These are phyloP conservation scores for Limosa lapponica DNA, from an alignment of 2,797 vertebrate species.

Conservation along the genomic window DNA sequence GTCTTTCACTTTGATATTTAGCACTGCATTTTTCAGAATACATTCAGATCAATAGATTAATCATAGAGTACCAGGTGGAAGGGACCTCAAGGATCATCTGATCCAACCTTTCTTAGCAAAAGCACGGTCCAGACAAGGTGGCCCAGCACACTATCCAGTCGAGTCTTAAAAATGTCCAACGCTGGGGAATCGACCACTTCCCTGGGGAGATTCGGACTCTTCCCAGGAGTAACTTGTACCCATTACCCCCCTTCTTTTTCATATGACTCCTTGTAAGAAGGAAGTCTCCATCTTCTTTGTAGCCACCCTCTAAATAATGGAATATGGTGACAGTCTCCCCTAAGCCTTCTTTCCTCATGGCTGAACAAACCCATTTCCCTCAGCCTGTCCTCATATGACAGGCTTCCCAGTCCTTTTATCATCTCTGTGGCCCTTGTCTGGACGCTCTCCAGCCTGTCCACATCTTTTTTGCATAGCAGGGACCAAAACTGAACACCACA, in stretches of 20 bases:
- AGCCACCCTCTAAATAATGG: neutral
- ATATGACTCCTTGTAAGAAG: neutral
- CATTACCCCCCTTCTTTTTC: neutral
- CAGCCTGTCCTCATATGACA: neutral
- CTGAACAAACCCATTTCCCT: neutral
- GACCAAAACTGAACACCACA: neutral
- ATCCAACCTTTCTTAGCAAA: neutral
- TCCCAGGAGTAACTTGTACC: neutral
- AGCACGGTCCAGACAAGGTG: neutral
- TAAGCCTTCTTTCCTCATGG: neutral
- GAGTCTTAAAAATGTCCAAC: neutral
- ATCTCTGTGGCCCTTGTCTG: neutral
- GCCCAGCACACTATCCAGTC: neutral
- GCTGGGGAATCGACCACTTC: neutral
- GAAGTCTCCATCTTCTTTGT: neutral
- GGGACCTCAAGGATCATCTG: neutral
- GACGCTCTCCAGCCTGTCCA: neutral
- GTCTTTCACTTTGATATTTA: neutral
- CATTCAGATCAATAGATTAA: neutral
- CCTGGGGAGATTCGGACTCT: neutral
- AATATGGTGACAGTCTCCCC: neutral
- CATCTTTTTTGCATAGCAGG: neutral
- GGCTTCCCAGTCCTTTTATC: neutral
- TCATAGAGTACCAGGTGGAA: neutral
- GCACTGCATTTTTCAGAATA: neutral